Conservation (phyloP, 2,888 invertebrate genomes). For the Microplitis deprimator region DNA sequence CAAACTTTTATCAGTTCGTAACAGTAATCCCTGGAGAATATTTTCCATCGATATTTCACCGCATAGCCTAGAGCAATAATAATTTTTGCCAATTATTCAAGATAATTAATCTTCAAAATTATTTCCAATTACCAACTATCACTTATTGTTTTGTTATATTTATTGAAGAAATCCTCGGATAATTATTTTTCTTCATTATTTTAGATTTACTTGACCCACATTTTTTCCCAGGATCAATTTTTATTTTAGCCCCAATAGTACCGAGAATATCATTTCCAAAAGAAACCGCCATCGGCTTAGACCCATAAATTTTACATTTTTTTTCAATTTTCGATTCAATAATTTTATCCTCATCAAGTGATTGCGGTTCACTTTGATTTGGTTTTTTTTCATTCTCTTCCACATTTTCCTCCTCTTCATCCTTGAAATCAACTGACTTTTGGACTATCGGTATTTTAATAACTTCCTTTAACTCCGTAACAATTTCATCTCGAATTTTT, state of each 20-base stretch:
- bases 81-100: slow-evolving; percentile 1
- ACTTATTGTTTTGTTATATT: slow-evolving; percentile 21
- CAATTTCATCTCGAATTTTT: neutral
- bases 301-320: slow-evolving; percentile 26
- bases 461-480: no score
- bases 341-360: no score
- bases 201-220: neutral
- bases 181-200: slow-evolving; percentile 31
- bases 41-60: slow-evolving; percentile 28
- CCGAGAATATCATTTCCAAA: slow-evolving; percentile 48
- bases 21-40: slow-evolving; percentile 20
- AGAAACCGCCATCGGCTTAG: slow-evolving; percentile 39
- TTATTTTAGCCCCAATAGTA: slow-evolving; percentile 40
- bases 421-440: no score
- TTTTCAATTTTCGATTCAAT: slow-evolving; percentile 14
- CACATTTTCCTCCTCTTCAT: no score
- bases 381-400: no score
- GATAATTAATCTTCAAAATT: slow-evolving; percentile 1
- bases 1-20: slow-evolving; percentile 3
- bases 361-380: no score
- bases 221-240: neutral
- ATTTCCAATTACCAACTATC: slow-evolving; percentile 9
- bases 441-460: no score
- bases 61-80: neutral
- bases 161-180: slow-evolving; percentile 47